Evolutionary conservation across 92 coral and sea anemone species (phyloP), one percentile per base, ranked within the genome.

Genomic region (Epizoanthus stellaris): DNA sequence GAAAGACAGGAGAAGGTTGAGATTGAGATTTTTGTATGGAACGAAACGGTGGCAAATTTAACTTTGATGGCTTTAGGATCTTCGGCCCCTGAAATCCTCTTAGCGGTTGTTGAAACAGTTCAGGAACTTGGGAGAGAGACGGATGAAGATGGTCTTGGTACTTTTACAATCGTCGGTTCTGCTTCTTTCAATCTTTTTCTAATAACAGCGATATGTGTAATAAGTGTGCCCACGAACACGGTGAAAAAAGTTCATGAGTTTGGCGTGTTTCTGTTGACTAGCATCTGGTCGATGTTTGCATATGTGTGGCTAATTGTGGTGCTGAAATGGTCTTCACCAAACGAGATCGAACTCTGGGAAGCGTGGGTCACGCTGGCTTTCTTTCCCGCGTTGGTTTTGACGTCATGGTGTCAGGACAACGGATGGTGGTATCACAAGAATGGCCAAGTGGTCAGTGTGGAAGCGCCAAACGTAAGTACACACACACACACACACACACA

Each of bases 21-120:
- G 81, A 92, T 90, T 40, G 98, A 94, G 66, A 95, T 94, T 59
- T 94, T 94, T 82, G 95, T 94, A 11, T 94, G 98, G 98, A 94
- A 94, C 23, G 98, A 94, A 80, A 94, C 98, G 3, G 95, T 94
- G 16, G 98, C 98, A 4, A 94, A 94, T 39, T 43, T 94, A 17
- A 94, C 98, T 13, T 83, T 94, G 1, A 94, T 94, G 98, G 98
- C 98, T 4, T 83, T 94, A 4, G 98, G 98, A 15, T 94, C 98
- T 1, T 94, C 98, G 1, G 98, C 98, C 1, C 98, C 98, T 5
- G 98, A 94, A 64, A 94, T 94, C 39, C 82, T 94, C 0, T 53
- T 94, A 36, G 98, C 98, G 17, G 98, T 94, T 6, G 88, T 94
- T 3, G 98, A 94, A 66, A 92, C 98, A 5, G 77, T 79, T 6